Evolutionary conservation across 2,797 vertebrate species (phyloP), one percentile per base, ranked within the genome.

Genomic region (Sebastes matsubarae): DNA sequence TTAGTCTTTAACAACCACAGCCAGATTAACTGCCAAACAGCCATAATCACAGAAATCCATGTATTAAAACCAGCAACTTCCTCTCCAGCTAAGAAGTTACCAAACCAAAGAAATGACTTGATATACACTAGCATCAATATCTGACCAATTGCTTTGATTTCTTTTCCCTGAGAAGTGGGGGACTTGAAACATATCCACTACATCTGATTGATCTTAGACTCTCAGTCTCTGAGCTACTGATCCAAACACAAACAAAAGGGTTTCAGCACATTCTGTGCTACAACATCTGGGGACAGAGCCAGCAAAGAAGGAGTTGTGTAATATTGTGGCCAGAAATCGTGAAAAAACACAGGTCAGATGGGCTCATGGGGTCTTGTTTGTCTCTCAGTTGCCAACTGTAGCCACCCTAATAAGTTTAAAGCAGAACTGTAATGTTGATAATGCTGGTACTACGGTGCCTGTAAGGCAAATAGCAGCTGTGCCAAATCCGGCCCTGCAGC

Each of bases 141-240:
- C 72, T 34, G 27, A 80, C 42, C 14, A 46, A n/a, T 10, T 29
- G 12, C 34, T 69, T 27, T 71, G 42, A 70, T 29, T 58, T 46
- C 24, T 8, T 34, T 18, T 20, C 50, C 54, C 50, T n/a, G 29
- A 65, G n/a, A 52, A 38, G 58, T 18, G 29, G 30, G 12, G 34
- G 24, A 52, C 16, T 34, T 84, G 38, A 79, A 79, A 68, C 22
- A 27, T 32, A 29, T 70, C 46, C 42, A 77, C 59, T 34, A 60
- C 7, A 72, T 70, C 6, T 50, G 65, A 85, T 65, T 76, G 77
- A 82, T 89, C n/a, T 75, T 8, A 10, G 27, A n/a, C 60, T 52
- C 24, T 5, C n/a, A 14, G 73, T 65, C 58, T 82, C 74, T 52
- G 68, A 78, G 72, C 59, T 70, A 67, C 46, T 61, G 34, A 69